A percentile compares a stretch with the other conserved stretches of the same genome.
Evolutionary conservation across 2,888 invertebrate genomes (phyloP).

Genomic region (Mantis religiosa): DNA sequence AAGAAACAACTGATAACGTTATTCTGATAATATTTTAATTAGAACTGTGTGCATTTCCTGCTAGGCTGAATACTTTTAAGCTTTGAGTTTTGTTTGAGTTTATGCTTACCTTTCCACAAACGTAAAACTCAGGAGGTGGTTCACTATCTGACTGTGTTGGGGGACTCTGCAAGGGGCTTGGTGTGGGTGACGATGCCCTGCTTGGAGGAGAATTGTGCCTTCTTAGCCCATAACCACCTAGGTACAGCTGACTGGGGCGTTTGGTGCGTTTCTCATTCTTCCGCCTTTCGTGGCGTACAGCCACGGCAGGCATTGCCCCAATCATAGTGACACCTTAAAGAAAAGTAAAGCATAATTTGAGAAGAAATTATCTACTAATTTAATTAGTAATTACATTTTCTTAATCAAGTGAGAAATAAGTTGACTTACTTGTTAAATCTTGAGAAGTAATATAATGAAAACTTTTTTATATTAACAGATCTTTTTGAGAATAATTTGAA

Average conservation of each 20-base stretch:
- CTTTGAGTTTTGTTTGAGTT: too few relatives aligned
- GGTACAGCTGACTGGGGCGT: constrained; percentile 57
- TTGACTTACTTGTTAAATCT: too few relatives aligned
- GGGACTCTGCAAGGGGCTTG: constrained; percentile 30
- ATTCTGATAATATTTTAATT: too few relatives aligned
- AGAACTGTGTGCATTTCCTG: too few relatives aligned
- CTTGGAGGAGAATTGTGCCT: constrained; percentile 36
- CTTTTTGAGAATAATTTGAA: too few relatives aligned
- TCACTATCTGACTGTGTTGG: constrained; percentile 26
- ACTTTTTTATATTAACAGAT: too few relatives aligned
- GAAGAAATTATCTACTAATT: neutral
- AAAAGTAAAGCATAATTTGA: neutral
- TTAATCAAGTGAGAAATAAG: too few relatives aligned
- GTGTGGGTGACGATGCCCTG: constrained; percentile 30
- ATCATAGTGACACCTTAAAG: constrained; percentile 60
- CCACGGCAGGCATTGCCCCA: constrained; percentile 83
- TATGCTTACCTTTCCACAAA: constrained; percentile 63
- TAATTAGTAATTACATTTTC: too few relatives aligned
- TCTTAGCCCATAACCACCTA: constrained; percentile 55
- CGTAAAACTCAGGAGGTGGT: constrained; percentile 56
- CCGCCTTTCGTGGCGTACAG: constrained; percentile 74
- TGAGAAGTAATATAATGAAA: too few relatives aligned
- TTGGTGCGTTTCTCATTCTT: constrained; percentile 67
- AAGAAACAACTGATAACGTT: too few relatives aligned
- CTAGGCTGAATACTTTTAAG: too few relatives aligned